Evolutionary conservation across 2,888 invertebrate genomes (phyloP).

Genomic region (Andrena flavipes): DNA sequence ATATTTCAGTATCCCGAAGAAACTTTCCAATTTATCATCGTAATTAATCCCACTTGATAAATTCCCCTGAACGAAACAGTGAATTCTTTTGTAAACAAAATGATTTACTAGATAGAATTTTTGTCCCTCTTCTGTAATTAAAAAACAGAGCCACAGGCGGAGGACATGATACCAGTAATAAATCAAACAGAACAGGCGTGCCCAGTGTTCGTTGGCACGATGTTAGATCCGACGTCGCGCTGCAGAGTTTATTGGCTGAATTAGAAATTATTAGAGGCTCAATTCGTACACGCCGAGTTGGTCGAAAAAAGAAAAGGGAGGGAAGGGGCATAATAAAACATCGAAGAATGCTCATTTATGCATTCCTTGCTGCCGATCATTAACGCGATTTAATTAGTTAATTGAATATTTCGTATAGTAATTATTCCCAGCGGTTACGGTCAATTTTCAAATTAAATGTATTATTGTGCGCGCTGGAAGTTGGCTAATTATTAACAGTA

Average conservation of each 20-base stretch:
- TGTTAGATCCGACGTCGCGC: conserved; percentile 28
- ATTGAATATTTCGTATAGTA: too few species aligned
- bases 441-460: too few species aligned
- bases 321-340: background rate
- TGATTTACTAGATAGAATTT: background rate
- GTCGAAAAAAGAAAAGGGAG: background rate
- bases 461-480: too few species aligned
- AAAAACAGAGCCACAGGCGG: background rate
- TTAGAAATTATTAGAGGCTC: conserved; percentile 51
- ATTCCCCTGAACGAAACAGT: too few species aligned
- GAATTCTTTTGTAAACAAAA: background rate
- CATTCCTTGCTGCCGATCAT: background rate
- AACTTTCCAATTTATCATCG: background rate
- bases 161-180: background rate
- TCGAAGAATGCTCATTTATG: background rate
- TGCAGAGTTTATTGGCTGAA: conserved; percentile 53
- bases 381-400: background rate
- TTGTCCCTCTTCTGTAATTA: background rate
- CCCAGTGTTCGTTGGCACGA: background rate
- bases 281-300: conserved; percentile 14
- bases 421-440: too few species aligned
- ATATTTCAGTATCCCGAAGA: too few species aligned
- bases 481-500: too few species aligned
- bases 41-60: too few species aligned
- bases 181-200: conserved; percentile 5